Percentiles rank a stretch among this genome's conserved stretches.
Evolutionary conservation across 2,888 invertebrate genomes (phyloP).

Genomic region (Phasia obesa): DNA sequence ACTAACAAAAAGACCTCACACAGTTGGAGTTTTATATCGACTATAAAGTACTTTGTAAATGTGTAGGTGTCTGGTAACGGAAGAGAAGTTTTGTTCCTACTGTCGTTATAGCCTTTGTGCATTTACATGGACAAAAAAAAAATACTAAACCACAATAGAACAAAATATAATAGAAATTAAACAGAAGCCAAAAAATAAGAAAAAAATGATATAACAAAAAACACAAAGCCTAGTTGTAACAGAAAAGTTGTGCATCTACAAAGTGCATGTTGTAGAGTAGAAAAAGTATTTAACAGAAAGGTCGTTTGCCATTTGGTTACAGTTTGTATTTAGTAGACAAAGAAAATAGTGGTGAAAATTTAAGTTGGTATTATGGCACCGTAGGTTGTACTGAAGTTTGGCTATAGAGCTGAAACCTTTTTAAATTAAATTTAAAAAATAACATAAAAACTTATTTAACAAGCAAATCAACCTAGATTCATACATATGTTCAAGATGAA

Average conservation of each 20-base stretch:
- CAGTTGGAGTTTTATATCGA: constrained; percentile 36
- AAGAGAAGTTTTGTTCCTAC: constrained; percentile 54
- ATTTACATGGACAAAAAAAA: neutral
- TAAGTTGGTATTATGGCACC: constrained; percentile 4
- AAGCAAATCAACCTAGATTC: too few relatives aligned
- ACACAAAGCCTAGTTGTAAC: constrained; percentile 39
- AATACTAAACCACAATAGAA: constrained; percentile 42
- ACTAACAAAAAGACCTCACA: constrained; percentile 62
- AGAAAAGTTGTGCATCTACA: constrained; percentile 30
- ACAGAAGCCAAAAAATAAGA: constrained; percentile 24
- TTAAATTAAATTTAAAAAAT: too few relatives aligned
- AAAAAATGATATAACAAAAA: constrained; percentile 11
- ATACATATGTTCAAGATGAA: too few relatives aligned
- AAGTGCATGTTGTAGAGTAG: constrained; percentile 29
- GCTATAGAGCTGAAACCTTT: neutral
- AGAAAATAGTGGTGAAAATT: constrained; percentile 9
- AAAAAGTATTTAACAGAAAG: constrained; percentile 43
- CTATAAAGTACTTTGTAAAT: constrained; percentile 8
- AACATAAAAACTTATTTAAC: too few relatives aligned
- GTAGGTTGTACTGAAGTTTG: neutral
- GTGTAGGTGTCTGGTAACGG: constrained; percentile 52
- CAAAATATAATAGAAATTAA: constrained; percentile 47
- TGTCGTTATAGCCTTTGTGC: constrained; percentile 21
- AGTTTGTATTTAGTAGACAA: constrained; percentile 19
- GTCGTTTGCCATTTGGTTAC: constrained; percentile 55